Percentiles rank a stretch among this genome's conserved stretches.
These are phyloP conservation scores for Leptopilina clavipes DNA, from an alignment of 1,140 invertebrate species.

Conservation along the genomic window DNA sequence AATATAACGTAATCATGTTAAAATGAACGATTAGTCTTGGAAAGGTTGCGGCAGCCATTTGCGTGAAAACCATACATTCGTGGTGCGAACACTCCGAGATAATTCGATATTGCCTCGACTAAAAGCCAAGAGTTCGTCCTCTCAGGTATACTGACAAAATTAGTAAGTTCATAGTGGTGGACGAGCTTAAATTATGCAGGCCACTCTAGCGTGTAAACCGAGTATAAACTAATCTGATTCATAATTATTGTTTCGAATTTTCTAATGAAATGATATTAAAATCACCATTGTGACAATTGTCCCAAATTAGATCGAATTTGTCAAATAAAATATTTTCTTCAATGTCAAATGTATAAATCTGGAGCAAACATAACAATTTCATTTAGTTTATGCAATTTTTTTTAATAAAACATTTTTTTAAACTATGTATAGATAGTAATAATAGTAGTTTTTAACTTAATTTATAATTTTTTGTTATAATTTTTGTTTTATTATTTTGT, in stretches of 20 bases:
- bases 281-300: too few relatives aligned
- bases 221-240: slow-evolving; percentile 16
- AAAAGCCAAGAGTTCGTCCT: slow-evolving; percentile 41
- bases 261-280: background rate
- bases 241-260: slow-evolving; percentile 9
- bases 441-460: too few relatives aligned
- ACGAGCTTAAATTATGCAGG: slow-evolving; percentile 19
- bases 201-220: slow-evolving; percentile 12
- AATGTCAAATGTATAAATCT: too few relatives aligned
- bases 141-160: slow-evolving; percentile 15
- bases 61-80: slow-evolving; percentile 17
- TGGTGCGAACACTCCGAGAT: slow-evolving; percentile 34
- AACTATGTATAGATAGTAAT: too few relatives aligned
- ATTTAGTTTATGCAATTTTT: too few relatives aligned
- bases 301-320: too few relatives aligned
- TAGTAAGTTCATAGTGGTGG: slow-evolving; percentile 15
- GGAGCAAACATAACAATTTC: too few relatives aligned
- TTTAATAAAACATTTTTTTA: too few relatives aligned
- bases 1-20: slow-evolving; percentile 13
- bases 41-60: slow-evolving; percentile 18
- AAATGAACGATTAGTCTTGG: slow-evolving; percentile 12
- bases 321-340: too few relatives aligned
- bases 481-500: too few relatives aligned
- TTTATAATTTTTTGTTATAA: too few relatives aligned
- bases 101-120: slow-evolving; percentile 46